Conservation (phyloP, 2,113 vertebrate genomes). For the Willisornis vidua region DNA sequence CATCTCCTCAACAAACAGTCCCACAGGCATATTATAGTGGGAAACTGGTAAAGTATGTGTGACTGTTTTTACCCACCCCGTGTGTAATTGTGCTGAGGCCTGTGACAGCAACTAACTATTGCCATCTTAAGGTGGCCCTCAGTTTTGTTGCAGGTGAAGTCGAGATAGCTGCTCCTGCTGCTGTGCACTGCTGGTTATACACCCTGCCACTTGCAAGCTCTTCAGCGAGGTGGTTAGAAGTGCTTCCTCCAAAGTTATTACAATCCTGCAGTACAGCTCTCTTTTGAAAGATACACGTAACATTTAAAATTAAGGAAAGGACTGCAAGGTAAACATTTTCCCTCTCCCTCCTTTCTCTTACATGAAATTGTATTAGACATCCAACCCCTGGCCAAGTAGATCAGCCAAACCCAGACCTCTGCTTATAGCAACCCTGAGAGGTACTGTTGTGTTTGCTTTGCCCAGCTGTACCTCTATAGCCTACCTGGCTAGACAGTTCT, state of each 20-base stretch:
- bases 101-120: background rate
- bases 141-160: background rate
- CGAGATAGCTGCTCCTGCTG: background rate
- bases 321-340: background rate
- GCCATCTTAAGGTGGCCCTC: constrained; percentile 19
- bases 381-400: background rate
- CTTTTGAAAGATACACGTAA: rapidly evolving
- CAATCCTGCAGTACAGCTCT: background rate
- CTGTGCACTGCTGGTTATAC: rapidly evolving
- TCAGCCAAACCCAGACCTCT: background rate
- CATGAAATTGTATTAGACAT: background rate
- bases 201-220: background rate
- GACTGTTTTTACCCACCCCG: background rate
- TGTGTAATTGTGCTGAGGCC: background rate
- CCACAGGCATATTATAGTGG: background rate
- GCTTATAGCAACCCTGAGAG: background rate
- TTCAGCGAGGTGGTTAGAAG: background rate
- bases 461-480: background rate
- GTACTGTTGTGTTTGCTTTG: background rate
- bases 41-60: background rate
- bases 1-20: background rate
- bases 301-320: background rate
- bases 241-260: rapidly evolving
- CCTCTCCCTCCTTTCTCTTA: background rate
- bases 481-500: background rate